phyloP scores from a whole-genome alignment of 2,113 vertebrate genomes.

The Tympanuchus pallidicinctus region DNA sequence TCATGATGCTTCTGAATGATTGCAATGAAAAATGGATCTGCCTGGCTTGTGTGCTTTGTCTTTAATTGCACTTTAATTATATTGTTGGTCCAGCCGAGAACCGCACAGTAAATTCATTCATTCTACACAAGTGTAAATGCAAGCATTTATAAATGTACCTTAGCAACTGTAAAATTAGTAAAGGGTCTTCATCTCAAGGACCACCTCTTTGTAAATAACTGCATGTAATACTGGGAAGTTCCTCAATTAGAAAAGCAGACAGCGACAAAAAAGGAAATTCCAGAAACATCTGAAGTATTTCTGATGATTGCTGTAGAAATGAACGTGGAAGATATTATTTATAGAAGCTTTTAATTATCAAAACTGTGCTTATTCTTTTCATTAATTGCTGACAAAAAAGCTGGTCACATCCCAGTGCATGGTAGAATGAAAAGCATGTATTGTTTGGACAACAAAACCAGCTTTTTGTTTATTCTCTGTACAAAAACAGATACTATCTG shows the following conservation, averaged over 20 bases:
- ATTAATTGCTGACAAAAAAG: constrained; percentile 56
- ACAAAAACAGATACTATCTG: neutral
- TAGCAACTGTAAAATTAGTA: constrained; percentile 55
- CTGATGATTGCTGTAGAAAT: constrained; percentile 48
- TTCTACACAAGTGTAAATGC: constrained; percentile 1
- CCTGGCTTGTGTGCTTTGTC: constrained; percentile 56
- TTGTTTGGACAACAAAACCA: constrained; percentile 37
- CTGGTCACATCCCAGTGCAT: constrained; percentile 67
- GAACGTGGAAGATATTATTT: constrained; percentile 13
- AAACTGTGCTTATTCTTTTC: constrained; percentile 54
- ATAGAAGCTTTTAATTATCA: constrained; percentile 33
- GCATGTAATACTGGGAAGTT: constrained; percentile 41
- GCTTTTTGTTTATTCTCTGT: neutral
- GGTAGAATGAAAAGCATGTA: constrained; percentile 62
- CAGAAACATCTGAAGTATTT: constrained; percentile 46
- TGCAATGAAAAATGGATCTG: constrained; percentile 30
- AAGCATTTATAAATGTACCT: constrained; percentile 47
- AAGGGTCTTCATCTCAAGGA: constrained; percentile 41
- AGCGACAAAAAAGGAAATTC: constrained; percentile 26
- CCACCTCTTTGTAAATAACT: constrained; percentile 68
- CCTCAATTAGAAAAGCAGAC: constrained; percentile 5
- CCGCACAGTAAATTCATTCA: constrained; percentile 42
- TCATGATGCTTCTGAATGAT: constrained; percentile 42
- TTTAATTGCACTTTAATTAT: constrained; percentile 77
- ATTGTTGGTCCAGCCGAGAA: constrained; percentile 50